Conservation (phyloP, 1,140 invertebrate genomes). For the Philaenus spumarius region DNA sequence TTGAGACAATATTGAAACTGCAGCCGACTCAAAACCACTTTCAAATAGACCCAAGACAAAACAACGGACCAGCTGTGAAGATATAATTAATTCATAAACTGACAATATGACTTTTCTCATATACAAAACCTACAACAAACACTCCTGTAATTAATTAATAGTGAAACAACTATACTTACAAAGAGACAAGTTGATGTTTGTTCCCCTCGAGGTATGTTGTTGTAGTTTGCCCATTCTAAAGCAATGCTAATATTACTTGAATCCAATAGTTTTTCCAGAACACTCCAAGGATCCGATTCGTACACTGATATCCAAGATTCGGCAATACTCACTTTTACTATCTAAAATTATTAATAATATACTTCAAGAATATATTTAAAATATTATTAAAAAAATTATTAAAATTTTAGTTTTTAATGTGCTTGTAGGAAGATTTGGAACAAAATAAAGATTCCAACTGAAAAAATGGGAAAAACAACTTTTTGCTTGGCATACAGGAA, state of each 20-base stretch:
- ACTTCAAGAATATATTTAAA: too few relatives aligned
- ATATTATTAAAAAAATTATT: too few relatives aligned
- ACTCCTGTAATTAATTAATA: not conserved
- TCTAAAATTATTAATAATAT: too few relatives aligned
- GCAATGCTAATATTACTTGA: not conserved
- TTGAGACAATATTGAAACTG: not conserved
- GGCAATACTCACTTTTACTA: too few relatives aligned
- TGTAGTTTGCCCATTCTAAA: not conserved
- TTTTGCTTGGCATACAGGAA: too few relatives aligned
- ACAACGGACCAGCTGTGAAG: slow-evolving; percentile 8
- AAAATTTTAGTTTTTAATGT: too few relatives aligned
- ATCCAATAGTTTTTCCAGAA: not conserved
- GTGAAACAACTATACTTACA: not conserved
- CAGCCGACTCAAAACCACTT: not conserved
- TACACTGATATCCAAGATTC: not conserved
- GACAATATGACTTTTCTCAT: not conserved
- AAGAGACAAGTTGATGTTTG: not conserved
- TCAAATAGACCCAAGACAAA: slow-evolving; percentile 11
- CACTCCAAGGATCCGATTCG: slow-evolving; percentile 2
- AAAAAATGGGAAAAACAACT: too few relatives aligned
- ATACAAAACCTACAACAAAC: not conserved
- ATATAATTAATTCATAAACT: not conserved
- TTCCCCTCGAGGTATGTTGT: not conserved
- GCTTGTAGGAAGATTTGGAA: too few relatives aligned
- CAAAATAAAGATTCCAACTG: too few relatives aligned